These are phyloP conservation scores for Drosophila anomelani DNA, from an alignment of 2,888 invertebrate species.

Conservation along the genomic window DNA sequence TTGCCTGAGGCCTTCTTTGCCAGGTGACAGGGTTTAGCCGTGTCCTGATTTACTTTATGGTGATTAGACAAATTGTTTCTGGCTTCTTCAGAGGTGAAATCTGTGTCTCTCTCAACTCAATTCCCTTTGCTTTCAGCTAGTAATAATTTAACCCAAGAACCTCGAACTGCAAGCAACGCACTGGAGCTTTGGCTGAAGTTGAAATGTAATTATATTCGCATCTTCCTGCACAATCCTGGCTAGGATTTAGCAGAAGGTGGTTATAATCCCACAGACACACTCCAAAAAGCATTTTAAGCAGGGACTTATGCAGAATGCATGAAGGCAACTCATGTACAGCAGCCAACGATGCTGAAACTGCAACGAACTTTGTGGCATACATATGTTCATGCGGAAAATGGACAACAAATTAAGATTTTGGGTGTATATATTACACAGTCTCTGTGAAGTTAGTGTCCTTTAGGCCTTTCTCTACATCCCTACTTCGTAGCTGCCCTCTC, in stretches of 20 bases:
- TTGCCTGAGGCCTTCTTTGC: conserved; percentile 1
- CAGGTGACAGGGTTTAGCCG: conserved; percentile 8
- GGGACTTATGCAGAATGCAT: conserved; percentile 45
- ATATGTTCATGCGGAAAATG: conserved; percentile 12
- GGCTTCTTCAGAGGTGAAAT: not conserved
- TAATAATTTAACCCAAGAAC: conserved; percentile 8
- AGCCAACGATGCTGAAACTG: conserved; percentile 5
- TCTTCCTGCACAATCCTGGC: conserved; percentile 28
- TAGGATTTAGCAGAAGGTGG: conserved; percentile 30
- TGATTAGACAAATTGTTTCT: conserved; percentile 8
- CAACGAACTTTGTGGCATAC: conserved; percentile 13
- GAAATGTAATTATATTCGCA: conserved; percentile 47
- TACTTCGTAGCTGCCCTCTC: not conserved
- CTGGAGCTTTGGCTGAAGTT: conserved; percentile 18
- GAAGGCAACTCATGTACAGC: conserved; percentile 24
- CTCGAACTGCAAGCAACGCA: conserved; percentile 12
- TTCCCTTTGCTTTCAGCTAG: conserved; percentile 4
- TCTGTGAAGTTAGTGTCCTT: not conserved
- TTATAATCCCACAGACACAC: conserved; percentile 33
- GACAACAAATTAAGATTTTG: conserved; percentile 27
- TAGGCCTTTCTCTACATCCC: conserved; percentile 28
- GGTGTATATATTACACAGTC: not conserved
- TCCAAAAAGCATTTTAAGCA: conserved; percentile 53
- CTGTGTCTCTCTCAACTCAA: not conserved
- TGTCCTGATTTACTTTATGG: conserved; percentile 3